phyloP scores from a whole-genome alignment of 1,140 invertebrate species.

The Drosophila kohkoa region DNA sequence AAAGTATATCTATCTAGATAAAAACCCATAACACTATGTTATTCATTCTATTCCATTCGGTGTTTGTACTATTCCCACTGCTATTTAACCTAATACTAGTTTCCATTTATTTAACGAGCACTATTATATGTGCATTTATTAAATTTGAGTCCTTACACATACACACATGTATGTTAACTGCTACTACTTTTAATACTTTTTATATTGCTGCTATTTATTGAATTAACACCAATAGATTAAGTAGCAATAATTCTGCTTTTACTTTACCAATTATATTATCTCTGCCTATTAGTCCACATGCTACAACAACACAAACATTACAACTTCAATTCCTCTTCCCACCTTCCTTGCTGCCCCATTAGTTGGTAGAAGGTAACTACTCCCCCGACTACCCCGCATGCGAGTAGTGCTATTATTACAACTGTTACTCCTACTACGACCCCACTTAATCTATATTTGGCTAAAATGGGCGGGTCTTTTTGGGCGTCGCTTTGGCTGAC shows the following conservation, averaged over 20 bases:
- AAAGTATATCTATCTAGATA: too few relatives aligned
- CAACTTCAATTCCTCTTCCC: neutral
- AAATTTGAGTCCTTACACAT: neutral
- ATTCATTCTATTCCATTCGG: too few relatives aligned
- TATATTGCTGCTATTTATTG: neutral
- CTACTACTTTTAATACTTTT: neutral
- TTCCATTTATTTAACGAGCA: too few relatives aligned
- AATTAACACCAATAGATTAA: neutral
- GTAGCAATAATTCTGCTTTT: neutral
- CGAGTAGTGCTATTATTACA: neutral
- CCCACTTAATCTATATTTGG: slow-evolving; percentile 22
- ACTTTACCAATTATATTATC: neutral
- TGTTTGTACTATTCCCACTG: too few relatives aligned
- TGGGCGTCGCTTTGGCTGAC: neutral
- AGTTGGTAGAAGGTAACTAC: neutral
- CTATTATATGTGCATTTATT: too few relatives aligned
- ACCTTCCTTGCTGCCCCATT: too few relatives aligned
- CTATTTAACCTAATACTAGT: too few relatives aligned
- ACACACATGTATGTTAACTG: neutral
- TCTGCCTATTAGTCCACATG: neutral
- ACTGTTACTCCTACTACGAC: neutral
- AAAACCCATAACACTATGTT: too few relatives aligned
- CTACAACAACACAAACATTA: neutral
- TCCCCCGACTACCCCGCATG: neutral
- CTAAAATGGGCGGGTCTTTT: too few relatives aligned